Evolutionary conservation across 2,888 invertebrate species (phyloP), one percentile per base, ranked within the genome.

Genomic region (Drosophila greeni): DNA sequence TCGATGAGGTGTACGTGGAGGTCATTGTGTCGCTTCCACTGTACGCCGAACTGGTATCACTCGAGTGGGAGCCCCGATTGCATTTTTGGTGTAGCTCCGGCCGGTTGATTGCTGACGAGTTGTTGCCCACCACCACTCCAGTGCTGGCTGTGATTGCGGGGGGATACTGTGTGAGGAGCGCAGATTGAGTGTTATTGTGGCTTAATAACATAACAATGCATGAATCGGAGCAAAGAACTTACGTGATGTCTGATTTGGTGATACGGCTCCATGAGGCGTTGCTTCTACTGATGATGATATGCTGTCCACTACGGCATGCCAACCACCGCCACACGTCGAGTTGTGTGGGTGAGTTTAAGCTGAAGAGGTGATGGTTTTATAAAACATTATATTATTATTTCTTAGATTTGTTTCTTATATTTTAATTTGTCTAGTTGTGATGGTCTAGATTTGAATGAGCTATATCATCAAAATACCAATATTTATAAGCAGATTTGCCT

Each of bases 11-110:
- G 88, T 97, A 97, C 61, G 95, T 95, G 62, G 95, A 96, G 81
- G 96, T 96, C 96, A 97, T 97, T 73, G 97, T 96, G 91, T 97
- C 97, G 75, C 97, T 97, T 72, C 97, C 97, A 86, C 97, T 97
- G 90, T 98, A 98, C 60, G 97, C 97, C 75, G 97, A 97, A 88
- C 97, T 97, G 24, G 97, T 97, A 89, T 98, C 97, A 86, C 97
- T 97, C 49, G 96, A 96, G 88, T 94, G 94, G 67, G 96, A 95
- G 75, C 93, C 94, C 74, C 94, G 91, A 88, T 94, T 94, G 83
- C 93, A 94, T 90, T 96, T 96, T 89, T 95, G 94, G 89, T 94
- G 95, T 88, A 95, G 91, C 90, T 94, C 95, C 74, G 94, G 94
- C 42, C 88, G 86, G 74, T 83, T 82, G 56, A 69, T 76, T 52